Evolutionary conservation across 2,888 invertebrate genomes (phyloP).

Genomic region (Adelphocoris suturalis): DNA sequence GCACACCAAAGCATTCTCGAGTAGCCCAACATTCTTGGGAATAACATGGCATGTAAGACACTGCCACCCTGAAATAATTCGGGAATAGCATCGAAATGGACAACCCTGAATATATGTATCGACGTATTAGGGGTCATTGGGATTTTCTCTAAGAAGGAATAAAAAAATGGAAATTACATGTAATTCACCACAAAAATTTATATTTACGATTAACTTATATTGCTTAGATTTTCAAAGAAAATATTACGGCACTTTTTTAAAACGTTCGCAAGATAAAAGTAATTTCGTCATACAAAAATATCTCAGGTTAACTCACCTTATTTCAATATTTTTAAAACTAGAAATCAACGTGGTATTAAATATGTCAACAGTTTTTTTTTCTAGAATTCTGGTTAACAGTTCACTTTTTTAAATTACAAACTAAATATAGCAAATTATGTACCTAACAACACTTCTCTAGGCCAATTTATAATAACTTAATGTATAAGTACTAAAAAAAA

Average conservation of each 20-base stretch:
- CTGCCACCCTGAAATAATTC: too few relatives aligned
- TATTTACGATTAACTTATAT: neutral
- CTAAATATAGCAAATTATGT: neutral
- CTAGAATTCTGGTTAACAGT: neutral
- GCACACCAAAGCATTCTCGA: too few relatives aligned
- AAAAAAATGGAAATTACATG: neutral
- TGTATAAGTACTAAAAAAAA: neutral
- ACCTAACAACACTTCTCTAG: neutral
- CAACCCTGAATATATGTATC: too few relatives aligned
- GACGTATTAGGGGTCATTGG: too few relatives aligned
- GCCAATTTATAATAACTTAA: neutral
- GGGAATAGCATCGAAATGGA: too few relatives aligned
- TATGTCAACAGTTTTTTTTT: neutral
- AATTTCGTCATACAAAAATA: conserved; percentile 38
- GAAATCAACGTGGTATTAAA: neutral
- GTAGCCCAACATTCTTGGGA: too few relatives aligned
- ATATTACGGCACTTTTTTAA: neutral
- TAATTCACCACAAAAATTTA: neutral
- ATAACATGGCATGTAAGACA: too few relatives aligned
- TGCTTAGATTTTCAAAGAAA: neutral
- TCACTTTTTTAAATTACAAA: neutral
- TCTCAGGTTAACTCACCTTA: neutral
- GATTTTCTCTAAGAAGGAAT: neutral
- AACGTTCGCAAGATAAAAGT: neutral
- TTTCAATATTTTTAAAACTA: neutral